Base-by-base conservation (phyloP, 2,888 invertebrate genomes). In the Melinaea marsaeus region DNA sequence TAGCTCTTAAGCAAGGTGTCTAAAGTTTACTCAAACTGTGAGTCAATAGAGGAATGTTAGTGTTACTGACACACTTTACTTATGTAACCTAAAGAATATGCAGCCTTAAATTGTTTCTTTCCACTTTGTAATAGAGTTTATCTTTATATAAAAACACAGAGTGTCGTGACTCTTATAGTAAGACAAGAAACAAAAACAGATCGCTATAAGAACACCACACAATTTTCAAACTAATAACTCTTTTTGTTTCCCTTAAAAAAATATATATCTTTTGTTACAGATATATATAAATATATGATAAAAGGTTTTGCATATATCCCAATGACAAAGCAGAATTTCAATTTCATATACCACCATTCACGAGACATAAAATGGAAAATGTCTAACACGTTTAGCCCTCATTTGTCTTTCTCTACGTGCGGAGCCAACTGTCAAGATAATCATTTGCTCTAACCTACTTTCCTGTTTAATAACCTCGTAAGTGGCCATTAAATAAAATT, bases 41-140 rank as follows among this genome's bases (percentile, higher is more conserved):
- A 77, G 78, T 79, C 82, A 84, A 82, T 82, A 83, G 69, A 71
- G 75, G 70, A 69, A 74, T 74, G 76, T 73, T 77, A 76, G 74
- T 74, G 75, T n/a, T n/a, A n/a, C 55, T 58, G 46, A 46, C 46
- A 46, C 13, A 46, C 13, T 46, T 46, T 46, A 46, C 11, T n/a
- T 11, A 11, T 22, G 46, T n/a, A 9, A 46, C 46, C 46, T 46
- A n/a, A 46, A 46, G 46, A 46, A 46, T 5, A 46, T 7, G n/a
- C 13, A 46, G 46, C 46, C 46, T 46, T 46, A 46, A 46, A 46
- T 46, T 13, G 2, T 9, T 46, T n/a, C 46, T n/a, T 4, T 46
- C 3, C 0, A 11, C 46, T 46, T 46, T n/a, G 46, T n/a, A 22
- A 2, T 46, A 46, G 13, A 46, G 46, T 46, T n/a, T n/a, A n/a